A percentile compares a stretch with the other conserved stretches of the same genome.
Evolutionary conservation across 2,797 vertebrate genomes (phyloP).

Genomic region (Aldrovandia affinis): DNA sequence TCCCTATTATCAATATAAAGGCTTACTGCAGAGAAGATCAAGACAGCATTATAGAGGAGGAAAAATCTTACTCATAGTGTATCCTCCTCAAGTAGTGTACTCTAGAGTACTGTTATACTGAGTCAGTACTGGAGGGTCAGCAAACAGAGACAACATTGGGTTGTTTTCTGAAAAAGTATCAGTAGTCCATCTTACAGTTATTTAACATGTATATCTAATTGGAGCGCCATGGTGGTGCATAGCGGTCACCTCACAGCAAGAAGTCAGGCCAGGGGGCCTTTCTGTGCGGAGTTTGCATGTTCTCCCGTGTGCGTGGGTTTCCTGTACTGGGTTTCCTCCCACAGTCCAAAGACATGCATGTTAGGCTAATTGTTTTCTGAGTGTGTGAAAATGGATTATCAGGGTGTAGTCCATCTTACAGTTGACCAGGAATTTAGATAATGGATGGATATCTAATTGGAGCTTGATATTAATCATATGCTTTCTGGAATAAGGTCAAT

Average conservation of each 20-base stretch:
- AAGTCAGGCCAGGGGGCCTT: too few species aligned
- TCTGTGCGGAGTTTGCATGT: too few species aligned
- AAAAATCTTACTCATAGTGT: conserved; percentile 1
- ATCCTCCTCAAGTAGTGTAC: neutral
- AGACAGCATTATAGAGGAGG: conserved; percentile 26
- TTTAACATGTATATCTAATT: neutral
- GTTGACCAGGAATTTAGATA: too few species aligned
- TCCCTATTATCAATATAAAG: conserved; percentile 25
- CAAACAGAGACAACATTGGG: neutral
- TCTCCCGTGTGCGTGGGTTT: too few species aligned
- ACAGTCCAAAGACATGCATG: too few species aligned
- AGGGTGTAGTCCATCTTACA: too few species aligned
- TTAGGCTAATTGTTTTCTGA: too few species aligned
- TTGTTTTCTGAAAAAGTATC: neutral
- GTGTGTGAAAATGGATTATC: too few species aligned
- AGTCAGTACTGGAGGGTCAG: neutral
- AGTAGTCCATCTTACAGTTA: neutral
- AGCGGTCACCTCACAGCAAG: too few species aligned
- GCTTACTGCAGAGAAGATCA: neutral
- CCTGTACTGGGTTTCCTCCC: too few species aligned
- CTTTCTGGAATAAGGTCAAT: neutral
- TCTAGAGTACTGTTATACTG: conserved; percentile 4
- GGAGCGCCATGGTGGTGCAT: too few species aligned
- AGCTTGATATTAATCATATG: neutral
- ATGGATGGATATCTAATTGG: neutral